Evolutionary conservation across 2,888 invertebrate species (phyloP).

Genomic region (Phytoseiulus persimilis): DNA sequence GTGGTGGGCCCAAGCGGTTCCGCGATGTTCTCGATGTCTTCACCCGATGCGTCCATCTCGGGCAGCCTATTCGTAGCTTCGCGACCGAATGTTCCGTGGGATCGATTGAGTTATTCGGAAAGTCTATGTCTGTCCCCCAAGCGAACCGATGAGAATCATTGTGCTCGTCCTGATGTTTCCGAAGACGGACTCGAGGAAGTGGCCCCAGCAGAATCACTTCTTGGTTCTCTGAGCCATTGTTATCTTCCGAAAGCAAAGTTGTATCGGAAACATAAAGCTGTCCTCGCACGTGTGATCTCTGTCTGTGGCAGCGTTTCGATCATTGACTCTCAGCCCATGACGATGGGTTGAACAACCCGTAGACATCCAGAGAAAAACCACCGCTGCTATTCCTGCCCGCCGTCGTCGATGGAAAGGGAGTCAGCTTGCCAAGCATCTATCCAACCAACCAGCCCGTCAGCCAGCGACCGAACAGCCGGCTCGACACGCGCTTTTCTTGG

Average conservation of each 20-base stretch:
- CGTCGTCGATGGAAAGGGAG: not conserved
- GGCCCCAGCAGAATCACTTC: not conserved
- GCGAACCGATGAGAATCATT: not conserved
- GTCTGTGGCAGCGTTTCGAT: not conserved
- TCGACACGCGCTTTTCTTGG: not conserved
- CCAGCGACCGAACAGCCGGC: not conserved
- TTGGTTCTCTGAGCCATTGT: not conserved
- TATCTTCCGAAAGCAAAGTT: not conserved
- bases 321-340: constrained; percentile 5
- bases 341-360: constrained; percentile 5
- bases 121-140: too few relatives aligned
- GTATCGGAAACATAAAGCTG: not conserved
- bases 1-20: too few relatives aligned
- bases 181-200: not conserved
- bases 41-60: too few relatives aligned
- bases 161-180: not conserved
- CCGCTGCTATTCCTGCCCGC: not conserved
- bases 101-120: too few relatives aligned
- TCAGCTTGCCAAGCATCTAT: not conserved
- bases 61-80: too few relatives aligned
- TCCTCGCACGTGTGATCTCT: constrained; percentile 5
- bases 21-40: too few relatives aligned
- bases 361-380: not conserved
- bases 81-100: too few relatives aligned
- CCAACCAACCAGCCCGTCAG: not conserved